Base-by-base conservation (phyloP, 2,113 vertebrate species). In the Amphilophus citrinellus region DNA sequence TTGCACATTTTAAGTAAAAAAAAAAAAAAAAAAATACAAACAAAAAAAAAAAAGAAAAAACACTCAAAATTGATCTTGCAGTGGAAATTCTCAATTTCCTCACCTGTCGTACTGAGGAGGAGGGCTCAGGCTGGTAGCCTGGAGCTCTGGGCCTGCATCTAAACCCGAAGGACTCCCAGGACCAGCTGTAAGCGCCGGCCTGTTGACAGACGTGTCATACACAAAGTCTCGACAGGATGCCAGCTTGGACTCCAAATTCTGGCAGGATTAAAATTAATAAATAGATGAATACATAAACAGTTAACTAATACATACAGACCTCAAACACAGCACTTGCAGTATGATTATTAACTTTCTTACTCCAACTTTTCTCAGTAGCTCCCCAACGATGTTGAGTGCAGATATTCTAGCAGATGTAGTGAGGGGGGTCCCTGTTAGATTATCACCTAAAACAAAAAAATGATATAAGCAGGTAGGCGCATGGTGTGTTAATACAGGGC, bases 171-270 rank as follows among this genome's bases (percentile, higher is more conserved):
- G 95, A 75, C 92, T 85, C 1, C 90, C 93, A 1, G 92, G 85
- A 8, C 92, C 76, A 0, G 96, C 92, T 18, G 94, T 88, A 50
- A 96, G 93, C 0, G 94, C 80, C 0, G 94, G 73, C 80, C 96
- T 95, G 86, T 76, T 96, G 32, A 96, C 95, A 7, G 97, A 95
- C 30, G 97, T 97, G 61, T 99, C 98, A 3, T 97, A 98, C 15
- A 98, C 95, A 63, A 99, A 98, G 92, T 98, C 98, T 90, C 97
- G 95, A 92, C 98, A 99, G n/a, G 98, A 98, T 0, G 98, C 98
- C 68, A 99, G 95, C 89, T 99, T 99, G 47, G 98, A 99, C 88
- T 99, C 98, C 94, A 99, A 91, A 8, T 98, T 98, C 98, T 99
- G 80, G 27, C 42, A 75, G n/a, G 11, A 18, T 20, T 77, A 56